Conservation (phyloP, 2,113 vertebrate species). For the Macaca fascicularis region DNA sequence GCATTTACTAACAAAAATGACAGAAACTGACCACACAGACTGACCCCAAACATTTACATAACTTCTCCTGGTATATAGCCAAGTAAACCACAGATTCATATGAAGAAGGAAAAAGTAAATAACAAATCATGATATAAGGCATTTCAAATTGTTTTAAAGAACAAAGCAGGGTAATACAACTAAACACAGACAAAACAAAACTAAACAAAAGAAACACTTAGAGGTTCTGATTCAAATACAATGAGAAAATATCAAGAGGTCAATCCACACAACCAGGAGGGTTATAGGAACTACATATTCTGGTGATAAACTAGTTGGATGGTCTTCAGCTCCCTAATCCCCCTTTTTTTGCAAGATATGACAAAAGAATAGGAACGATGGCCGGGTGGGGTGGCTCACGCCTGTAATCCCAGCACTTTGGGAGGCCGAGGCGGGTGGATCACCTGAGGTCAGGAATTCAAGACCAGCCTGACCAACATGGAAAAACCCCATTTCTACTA, state of each 20-base stretch:
- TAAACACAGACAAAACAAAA: neutral
- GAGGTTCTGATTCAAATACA: slow-evolving; percentile 7
- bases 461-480: no score
- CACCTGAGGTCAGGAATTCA: no score
- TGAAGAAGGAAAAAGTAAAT: neutral
- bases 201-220: neutral
- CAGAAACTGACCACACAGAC: neutral
- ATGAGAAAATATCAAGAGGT: neutral
- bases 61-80: neutral
- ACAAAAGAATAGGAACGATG: neutral
- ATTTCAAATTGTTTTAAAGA: neutral
- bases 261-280: neutral
- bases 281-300: neutral
- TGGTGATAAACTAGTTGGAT: neutral
- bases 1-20: slow-evolving; percentile 20
- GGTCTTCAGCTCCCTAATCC: neutral
- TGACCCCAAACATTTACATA: neutral
- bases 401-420: no score
- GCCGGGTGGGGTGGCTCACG: no score
- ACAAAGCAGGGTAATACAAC: neutral
- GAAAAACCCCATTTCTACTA: no score
- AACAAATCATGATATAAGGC: neutral
- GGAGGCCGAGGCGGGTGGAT: no score
- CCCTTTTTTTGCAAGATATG: neutral
- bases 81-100: neutral